phyloP scores from a whole-genome alignment of 92 coral and sea anemone species.

The Porites divaricata region DNA sequence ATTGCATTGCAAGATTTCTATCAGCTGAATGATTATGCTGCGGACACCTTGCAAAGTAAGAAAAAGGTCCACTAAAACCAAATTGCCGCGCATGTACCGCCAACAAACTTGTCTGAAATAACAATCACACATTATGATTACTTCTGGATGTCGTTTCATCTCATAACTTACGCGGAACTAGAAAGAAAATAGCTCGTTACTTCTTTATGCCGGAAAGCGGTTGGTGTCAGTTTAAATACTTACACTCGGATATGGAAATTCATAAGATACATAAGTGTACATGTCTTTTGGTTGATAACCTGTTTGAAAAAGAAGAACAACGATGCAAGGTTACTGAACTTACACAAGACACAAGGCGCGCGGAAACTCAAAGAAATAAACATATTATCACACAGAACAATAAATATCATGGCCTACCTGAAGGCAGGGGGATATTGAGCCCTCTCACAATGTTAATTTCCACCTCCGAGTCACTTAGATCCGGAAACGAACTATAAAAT shows the following conservation, averaged over 20 bases:
- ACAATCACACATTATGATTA: too few species aligned
- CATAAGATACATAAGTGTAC: conserved; percentile 88
- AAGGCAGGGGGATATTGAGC: conserved; percentile 90
- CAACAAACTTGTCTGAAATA: too few species aligned
- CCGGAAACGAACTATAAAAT: conserved; percentile 85
- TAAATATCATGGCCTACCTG: conserved; percentile 60
- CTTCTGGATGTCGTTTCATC: too few species aligned
- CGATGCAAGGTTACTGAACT: neutral
- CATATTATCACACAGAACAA: neutral
- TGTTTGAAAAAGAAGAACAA: conserved; percentile 25
- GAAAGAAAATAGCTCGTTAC: too few species aligned
- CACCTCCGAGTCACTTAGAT: conserved; percentile 92
- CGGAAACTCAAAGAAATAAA: neutral
- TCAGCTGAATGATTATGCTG: neutral
- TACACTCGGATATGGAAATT: conserved; percentile 97
- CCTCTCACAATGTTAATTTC: conserved; percentile 81
- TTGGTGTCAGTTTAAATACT: conserved; percentile 35
- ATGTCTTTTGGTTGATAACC: conserved; percentile 95
- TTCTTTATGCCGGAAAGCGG: too few species aligned
- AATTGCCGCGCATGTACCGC: too few species aligned
- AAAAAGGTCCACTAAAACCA: too few species aligned
- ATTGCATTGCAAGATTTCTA: neutral
- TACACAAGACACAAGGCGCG: neutral
- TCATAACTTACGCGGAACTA: too few species aligned
- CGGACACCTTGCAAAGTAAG: too few species aligned